Base-by-base conservation (phyloP, 2,888 invertebrate species). In the Phasia obesa region DNA sequence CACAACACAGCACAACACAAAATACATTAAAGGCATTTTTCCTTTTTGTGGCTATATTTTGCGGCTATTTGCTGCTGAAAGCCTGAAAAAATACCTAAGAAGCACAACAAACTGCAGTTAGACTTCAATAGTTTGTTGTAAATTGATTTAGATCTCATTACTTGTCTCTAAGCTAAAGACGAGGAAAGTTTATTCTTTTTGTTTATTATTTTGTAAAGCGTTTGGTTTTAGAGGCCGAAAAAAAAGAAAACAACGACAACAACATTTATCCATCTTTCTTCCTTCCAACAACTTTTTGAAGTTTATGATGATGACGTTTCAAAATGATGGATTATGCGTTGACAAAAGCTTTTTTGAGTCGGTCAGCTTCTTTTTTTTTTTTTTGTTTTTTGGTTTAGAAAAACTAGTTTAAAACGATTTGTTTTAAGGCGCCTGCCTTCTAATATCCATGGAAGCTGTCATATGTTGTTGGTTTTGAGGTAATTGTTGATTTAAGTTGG, bases 271-370 rank as follows among this genome's bases (percentile, higher is more conserved):
- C 17, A 31, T 31, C 19, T 4, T n/a, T 31, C 42, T 0, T 35
- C 35, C 11, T 25, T 0, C 1, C 44, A 69, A 55, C 42, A 19
- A 62, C 23, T 57, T 53, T 57, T 67, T 65, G 44, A 23, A 27
- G 69, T 75, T 75, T 59, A 79, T 60, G 59, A 83, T 70, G 65
- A 60, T 78, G 77, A 59, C 65, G 80, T 80, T 64, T 75, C 81
- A 80, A 84, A 86, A 88, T 89, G 89, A 89, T 90, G 89, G 90
- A 89, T 89, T 87, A 87, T 87, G 87, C 87, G 89, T 89, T 89
- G 89, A 90, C 89, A 90, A 88, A 77, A 86, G 51, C 57, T 70
- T 55, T n/a, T 60, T 44, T 38, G 19, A 31, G 38, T n/a, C 51
- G 60, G 13, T 31, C 42, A 51, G 53, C 51, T 38, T 21, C n/a